Evolutionary conservation across 2,113 vertebrate genomes (phyloP).

Genomic region (Heptranchias perlo): DNA sequence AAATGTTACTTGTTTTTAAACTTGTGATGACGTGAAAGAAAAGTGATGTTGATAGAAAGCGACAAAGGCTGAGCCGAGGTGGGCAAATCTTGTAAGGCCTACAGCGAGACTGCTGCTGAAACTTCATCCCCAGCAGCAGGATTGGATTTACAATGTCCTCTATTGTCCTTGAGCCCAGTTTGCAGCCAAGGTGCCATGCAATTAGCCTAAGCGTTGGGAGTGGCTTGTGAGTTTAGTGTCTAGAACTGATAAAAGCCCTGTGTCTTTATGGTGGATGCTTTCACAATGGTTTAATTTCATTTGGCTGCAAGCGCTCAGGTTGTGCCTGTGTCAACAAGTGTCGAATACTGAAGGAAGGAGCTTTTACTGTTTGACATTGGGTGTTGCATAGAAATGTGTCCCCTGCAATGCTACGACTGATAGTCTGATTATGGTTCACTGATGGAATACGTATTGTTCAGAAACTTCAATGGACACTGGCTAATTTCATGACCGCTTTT

Average conservation of each 20-base stretch:
- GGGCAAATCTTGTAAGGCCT: slow-evolving; percentile 28
- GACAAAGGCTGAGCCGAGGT: slow-evolving; percentile 39
- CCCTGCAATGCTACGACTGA: not conserved
- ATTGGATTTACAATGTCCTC: slow-evolving; percentile 44
- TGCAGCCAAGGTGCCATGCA: not conserved
- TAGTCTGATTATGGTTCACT: not conserved
- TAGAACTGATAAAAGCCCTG: not conserved
- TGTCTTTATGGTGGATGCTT: not conserved
- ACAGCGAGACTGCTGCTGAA: rapidly evolving
- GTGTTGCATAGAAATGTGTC: not conserved
- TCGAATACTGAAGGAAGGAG: not conserved
- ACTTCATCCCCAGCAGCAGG: slow-evolving; percentile 4
- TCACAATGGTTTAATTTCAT: not conserved
- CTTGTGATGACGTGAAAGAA: not conserved
- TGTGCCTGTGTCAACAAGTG: not conserved
- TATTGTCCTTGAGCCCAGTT: slow-evolving; percentile 43
- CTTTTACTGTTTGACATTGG: not conserved
- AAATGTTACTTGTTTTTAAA: not conserved
- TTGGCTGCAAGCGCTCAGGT: not conserved
- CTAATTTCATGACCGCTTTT: not conserved
- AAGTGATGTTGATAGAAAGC: slow-evolving; percentile 1
- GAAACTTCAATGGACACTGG: not conserved
- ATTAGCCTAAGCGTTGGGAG: not conserved
- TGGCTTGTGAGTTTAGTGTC: not conserved
- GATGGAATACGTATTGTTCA: not conserved